These are phyloP conservation scores for Chloromyia formosa DNA, from an alignment of 2,888 invertebrate species.

Conservation along the genomic window DNA sequence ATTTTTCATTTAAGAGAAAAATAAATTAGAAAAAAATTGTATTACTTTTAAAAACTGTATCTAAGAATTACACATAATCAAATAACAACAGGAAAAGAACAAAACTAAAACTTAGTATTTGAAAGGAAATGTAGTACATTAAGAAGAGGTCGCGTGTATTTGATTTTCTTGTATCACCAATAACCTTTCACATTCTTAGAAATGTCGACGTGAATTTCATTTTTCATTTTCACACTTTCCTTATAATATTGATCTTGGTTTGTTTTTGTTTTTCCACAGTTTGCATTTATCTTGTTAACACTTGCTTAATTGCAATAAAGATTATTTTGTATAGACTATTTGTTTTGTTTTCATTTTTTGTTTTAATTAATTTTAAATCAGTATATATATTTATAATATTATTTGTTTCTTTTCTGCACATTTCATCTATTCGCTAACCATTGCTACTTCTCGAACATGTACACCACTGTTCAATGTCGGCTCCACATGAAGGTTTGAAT, in stretches of 20 bases:
- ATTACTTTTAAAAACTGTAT: constrained; percentile 36
- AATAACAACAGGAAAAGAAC: constrained; percentile 34
- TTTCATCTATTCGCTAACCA: constrained; percentile 62
- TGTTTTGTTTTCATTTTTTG: constrained; percentile 40
- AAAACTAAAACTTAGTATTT: constrained; percentile 17
- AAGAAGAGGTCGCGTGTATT: too few species aligned
- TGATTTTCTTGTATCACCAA: not conserved
- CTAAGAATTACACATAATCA: constrained; percentile 30
- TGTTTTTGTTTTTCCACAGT: not conserved
- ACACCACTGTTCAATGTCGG: constrained; percentile 48
- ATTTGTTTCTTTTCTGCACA: constrained; percentile 4
- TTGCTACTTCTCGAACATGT: constrained; percentile 59
- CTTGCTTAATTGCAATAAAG: constrained; percentile 21
- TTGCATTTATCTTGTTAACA: constrained; percentile 8
- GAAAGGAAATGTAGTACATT: constrained; percentile 4
- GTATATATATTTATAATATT: constrained; percentile 25
- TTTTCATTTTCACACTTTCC: not conserved
- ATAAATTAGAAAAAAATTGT: constrained; percentile 43
- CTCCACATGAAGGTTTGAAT: constrained; percentile 47
- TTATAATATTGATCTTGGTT: not conserved
- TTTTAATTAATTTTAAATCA: constrained; percentile 35
- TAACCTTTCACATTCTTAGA: not conserved
- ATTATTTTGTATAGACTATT: constrained; percentile 30
- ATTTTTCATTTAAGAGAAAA: constrained; percentile 43
- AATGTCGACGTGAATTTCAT: not conserved